These are phyloP conservation scores for Centrocercus urophasianus DNA, from an alignment of 2,113 vertebrate species.

Conservation along the genomic window DNA sequence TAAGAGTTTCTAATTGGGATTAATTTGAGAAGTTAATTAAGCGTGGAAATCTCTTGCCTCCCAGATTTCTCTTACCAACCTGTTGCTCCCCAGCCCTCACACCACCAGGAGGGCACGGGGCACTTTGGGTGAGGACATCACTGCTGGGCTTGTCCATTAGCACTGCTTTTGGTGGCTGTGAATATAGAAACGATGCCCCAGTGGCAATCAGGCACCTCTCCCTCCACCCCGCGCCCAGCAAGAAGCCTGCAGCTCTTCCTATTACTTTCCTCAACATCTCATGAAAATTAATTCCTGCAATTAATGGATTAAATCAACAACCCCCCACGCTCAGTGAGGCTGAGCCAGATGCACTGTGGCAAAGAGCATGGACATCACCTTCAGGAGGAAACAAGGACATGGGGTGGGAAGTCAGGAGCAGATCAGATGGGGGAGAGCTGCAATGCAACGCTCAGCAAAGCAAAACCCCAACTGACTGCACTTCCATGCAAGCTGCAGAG, in stretches of 20 bases:
- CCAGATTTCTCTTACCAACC: not conserved
- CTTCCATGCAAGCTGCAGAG: not conserved
- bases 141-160: not conserved
- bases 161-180: not conserved
- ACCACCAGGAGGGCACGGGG: not conserved
- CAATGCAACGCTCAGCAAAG: not conserved
- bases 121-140: not conserved
- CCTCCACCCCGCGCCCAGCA: not conserved
- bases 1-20: constrained; percentile 51
- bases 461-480: not conserved
- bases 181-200: not conserved
- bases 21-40: constrained; percentile 43
- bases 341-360: not conserved
- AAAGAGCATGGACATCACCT: not conserved
- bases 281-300: constrained; percentile 50
- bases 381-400: too few relatives aligned
- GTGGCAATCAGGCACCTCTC: not conserved
- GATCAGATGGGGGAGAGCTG: rapidly evolving
- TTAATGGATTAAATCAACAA: constrained; percentile 56
- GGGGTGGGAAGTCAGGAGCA: not conserved
- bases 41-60: not conserved
- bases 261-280: not conserved
- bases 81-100: not conserved
- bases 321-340: rapidly evolving
- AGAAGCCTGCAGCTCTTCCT: not conserved